Conservation (phyloP, 2,888 invertebrate species). For the Electrophaes corylata region DNA sequence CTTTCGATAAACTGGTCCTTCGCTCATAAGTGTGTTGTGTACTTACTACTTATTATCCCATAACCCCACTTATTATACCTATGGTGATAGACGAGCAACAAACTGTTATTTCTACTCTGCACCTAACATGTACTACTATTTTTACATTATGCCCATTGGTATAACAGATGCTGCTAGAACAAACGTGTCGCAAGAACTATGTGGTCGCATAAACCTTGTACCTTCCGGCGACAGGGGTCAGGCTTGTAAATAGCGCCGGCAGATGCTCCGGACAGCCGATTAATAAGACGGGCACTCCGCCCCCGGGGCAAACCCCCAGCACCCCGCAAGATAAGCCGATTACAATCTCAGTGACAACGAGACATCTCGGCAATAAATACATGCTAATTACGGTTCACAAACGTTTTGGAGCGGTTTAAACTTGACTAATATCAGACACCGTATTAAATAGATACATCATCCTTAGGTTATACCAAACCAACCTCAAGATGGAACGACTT, state of each 20-base stretch:
- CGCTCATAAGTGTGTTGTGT: slow-evolving; percentile 16
- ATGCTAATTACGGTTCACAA: slow-evolving; percentile 53
- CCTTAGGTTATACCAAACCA: too few species aligned
- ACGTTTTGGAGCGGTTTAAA: slow-evolving; percentile 28
- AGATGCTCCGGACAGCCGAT: slow-evolving; percentile 83
- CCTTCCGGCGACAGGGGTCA: slow-evolving; percentile 67
- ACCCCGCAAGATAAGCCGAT: slow-evolving; percentile 66
- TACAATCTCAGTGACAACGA: slow-evolving; percentile 65
- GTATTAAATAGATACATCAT: not conserved
- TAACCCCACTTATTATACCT: slow-evolving; percentile 2
- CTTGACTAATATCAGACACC: slow-evolving; percentile 10
- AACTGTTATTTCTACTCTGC: not conserved
- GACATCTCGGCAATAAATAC: slow-evolving; percentile 44
- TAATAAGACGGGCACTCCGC: slow-evolving; percentile 76
- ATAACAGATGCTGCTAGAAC: slow-evolving; percentile 47
- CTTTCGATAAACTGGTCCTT: slow-evolving; percentile 28
- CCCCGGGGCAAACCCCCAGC: slow-evolving; percentile 58
- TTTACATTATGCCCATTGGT: slow-evolving; percentile 6
- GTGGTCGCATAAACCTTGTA: slow-evolving; percentile 52
- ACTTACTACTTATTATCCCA: too few species aligned
- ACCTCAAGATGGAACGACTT: not conserved
- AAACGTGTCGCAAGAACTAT: slow-evolving; percentile 59
- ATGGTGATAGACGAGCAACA: not conserved
- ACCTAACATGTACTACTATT: not conserved
- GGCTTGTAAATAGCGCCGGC: slow-evolving; percentile 68